Conservation (phyloP, 2,797 vertebrate genomes). For the Molossus molossus region DNA sequence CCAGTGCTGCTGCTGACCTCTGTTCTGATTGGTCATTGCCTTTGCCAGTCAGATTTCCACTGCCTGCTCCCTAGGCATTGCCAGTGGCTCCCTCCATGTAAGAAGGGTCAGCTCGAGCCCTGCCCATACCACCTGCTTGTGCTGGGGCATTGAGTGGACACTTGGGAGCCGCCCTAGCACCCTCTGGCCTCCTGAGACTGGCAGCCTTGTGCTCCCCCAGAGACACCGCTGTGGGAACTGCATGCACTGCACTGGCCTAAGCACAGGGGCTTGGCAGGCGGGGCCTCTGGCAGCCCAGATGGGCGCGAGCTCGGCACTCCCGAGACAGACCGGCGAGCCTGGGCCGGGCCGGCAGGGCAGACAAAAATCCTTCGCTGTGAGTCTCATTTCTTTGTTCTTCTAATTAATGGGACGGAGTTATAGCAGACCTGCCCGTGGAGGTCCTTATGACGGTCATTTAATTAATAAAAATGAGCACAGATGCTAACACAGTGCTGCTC, state of each 20-base stretch:
- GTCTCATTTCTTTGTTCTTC: not conserved
- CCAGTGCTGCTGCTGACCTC: not conserved
- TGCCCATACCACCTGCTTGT: not conserved
- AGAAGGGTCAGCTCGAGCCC: not conserved
- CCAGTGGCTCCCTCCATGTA: not conserved
- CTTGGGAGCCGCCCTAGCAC: not conserved
- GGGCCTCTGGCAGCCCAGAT: no score
- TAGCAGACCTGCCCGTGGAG: not conserved
- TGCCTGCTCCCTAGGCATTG: not conserved
- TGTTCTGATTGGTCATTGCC: not conserved
- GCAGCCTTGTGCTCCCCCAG: not conserved
- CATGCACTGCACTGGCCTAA: rapidly evolving
- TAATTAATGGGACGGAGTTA: rapidly evolving
- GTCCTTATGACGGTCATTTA: not conserved
- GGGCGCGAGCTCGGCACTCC: not conserved
- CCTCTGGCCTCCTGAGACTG: not conserved
- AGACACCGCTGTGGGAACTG: not conserved
- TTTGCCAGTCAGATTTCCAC: not conserved
- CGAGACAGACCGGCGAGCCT: not conserved
- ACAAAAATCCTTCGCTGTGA: no score
- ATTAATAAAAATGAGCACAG: not conserved
- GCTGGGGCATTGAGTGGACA: not conserved
- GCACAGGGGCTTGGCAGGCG: not conserved
- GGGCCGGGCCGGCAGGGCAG: not conserved
- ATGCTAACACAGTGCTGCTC: rapidly evolving